Percentiles rank a stretch among this genome's conserved stretches.
Conservation (phyloP, 2,888 invertebrate genomes). For the Heteromurus nitidus region DNA sequence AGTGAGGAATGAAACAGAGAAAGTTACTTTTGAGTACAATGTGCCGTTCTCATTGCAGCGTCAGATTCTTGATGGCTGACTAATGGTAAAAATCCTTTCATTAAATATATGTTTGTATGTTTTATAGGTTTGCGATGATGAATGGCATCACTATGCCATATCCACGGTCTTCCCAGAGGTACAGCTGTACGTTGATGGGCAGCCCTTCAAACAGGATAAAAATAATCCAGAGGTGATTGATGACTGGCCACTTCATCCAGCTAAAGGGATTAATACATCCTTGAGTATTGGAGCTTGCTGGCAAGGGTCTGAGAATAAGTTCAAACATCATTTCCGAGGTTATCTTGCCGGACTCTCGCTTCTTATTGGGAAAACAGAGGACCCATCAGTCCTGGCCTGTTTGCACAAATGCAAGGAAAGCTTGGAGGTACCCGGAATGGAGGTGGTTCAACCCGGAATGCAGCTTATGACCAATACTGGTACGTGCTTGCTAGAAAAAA, state of each 20-base stretch:
- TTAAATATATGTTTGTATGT: slow-evolving; percentile 37
- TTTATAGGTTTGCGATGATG: slow-evolving; percentile 92
- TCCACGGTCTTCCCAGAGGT: slow-evolving; percentile 95
- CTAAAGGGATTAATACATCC: slow-evolving; percentile 94
- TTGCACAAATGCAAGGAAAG: slow-evolving; percentile 89
- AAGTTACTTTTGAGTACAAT: no score
- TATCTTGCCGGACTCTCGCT: slow-evolving; percentile 91
- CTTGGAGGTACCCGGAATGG: slow-evolving; percentile 85
- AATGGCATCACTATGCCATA: slow-evolving; percentile 98
- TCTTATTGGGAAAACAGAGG: slow-evolving; percentile 84
- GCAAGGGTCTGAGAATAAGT: slow-evolving; percentile 94
- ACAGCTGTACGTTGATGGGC: slow-evolving; percentile 91
- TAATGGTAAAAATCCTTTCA: slow-evolving; percentile 46
- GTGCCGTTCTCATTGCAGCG: no score
- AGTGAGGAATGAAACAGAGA: no score
- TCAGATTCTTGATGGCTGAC: no score
- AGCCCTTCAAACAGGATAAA: slow-evolving; percentile 81
- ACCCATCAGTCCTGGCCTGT: slow-evolving; percentile 84
- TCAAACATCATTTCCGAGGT: slow-evolving; percentile 93
- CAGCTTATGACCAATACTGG: slow-evolving; percentile 83
- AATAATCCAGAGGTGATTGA: slow-evolving; percentile 98
- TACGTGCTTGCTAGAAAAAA: slow-evolving; percentile 70
- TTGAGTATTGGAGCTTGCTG: slow-evolving; percentile 97
- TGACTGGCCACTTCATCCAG: slow-evolving; percentile 98
- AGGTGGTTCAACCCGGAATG: slow-evolving; percentile 85